Conservation (phyloP, 2,888 invertebrate genomes). For the Gerris lacustris region DNA sequence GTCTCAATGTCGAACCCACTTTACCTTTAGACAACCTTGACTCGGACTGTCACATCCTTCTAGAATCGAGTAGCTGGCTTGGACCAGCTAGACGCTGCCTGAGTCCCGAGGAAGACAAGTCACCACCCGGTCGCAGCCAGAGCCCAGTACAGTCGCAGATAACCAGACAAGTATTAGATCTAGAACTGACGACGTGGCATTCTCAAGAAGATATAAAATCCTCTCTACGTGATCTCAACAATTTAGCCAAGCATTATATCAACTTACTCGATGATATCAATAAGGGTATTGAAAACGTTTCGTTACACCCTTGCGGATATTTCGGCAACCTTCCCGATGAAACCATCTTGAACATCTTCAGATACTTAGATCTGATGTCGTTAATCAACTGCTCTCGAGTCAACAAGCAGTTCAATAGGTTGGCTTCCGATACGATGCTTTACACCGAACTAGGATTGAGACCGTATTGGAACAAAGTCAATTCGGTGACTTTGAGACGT, state of each 20-base stretch:
- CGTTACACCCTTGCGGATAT: not conserved
- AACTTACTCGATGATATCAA: conserved; percentile 26
- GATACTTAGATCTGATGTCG: conserved; percentile 64
- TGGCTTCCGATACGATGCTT: conserved; percentile 60
- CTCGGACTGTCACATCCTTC: not conserved
- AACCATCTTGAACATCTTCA: conserved; percentile 46
- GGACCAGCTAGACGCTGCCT: not conserved
- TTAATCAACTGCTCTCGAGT: conserved; percentile 64
- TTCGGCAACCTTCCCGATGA: conserved; percentile 52
- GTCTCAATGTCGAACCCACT: not conserved
- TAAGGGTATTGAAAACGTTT: conserved; percentile 21
- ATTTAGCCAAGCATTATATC: conserved; percentile 26
- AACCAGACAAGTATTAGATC: not conserved
- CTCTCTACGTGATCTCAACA: conserved; percentile 24
- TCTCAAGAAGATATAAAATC: conserved; percentile 21
- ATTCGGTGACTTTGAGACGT: conserved; percentile 46
- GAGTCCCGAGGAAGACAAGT: not conserved
- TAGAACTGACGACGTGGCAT: not conserved
- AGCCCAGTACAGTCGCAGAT: not conserved
- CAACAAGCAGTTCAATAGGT: conserved; percentile 56
- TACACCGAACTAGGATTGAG: conserved; percentile 63
- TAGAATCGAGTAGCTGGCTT: not conserved
- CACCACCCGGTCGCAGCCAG: not conserved
- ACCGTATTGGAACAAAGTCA: conserved; percentile 65
- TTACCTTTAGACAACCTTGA: not conserved